Conservation (phyloP, 2,797 vertebrate genomes). For the Apodemus agrarius region DNA sequence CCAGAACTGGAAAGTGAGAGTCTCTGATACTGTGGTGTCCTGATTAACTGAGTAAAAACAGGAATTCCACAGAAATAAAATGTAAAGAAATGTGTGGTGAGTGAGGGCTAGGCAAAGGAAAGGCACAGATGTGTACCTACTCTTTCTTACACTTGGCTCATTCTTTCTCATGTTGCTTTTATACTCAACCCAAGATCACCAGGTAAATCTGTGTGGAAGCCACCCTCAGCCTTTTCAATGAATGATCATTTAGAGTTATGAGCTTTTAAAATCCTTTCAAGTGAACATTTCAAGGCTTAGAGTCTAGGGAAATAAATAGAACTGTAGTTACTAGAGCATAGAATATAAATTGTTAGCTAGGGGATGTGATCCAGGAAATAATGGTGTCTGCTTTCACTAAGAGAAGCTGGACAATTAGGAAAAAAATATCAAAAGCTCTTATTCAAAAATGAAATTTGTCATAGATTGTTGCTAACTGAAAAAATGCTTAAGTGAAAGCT, state of each 20-base stretch:
- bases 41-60: background rate
- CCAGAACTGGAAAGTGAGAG: conserved; percentile 18
- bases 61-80: background rate
- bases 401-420: background rate
- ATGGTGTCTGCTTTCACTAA: background rate
- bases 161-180: background rate
- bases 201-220: background rate
- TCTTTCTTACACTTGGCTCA: background rate
- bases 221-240: background rate
- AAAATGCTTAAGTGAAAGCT: background rate
- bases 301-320: conserved; percentile 9
- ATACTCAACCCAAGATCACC: background rate
- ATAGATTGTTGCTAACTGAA: conserved; percentile 23
- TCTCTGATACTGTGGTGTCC: background rate
- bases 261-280: conserved; percentile 26
- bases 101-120: background rate
- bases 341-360: background rate
- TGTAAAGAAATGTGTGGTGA: accelerated
- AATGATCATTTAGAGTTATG: background rate
- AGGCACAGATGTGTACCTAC: background rate
- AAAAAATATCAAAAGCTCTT: background rate
- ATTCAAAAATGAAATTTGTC: conserved; percentile 25
- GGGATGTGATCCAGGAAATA: background rate
- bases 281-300: background rate
- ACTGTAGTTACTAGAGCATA: conserved; percentile 24